A percentile compares a stretch with the other conserved stretches of the same genome.
phyloP scores from a whole-genome alignment of 2,113 vertebrate species.

The Tympanuchus pallidicinctus region DNA sequence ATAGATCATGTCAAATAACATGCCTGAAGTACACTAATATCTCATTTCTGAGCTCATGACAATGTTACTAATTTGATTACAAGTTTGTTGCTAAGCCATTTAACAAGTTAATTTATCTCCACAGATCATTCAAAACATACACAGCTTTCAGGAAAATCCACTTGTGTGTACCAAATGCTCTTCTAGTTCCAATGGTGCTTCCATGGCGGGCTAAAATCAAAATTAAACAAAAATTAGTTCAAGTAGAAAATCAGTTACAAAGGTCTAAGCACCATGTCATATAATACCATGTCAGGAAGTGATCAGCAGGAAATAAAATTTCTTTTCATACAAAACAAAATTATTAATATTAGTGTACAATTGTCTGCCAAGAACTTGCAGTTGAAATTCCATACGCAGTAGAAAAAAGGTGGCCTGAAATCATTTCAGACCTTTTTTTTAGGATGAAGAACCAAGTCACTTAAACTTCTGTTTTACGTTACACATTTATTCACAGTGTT shows the following conservation, averaged over 20 bases:
- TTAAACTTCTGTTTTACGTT: background rate
- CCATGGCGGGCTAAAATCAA: slow-evolving; percentile 1
- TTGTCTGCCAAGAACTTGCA: background rate
- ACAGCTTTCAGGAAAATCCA: slow-evolving; percentile 13
- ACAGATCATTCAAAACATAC: background rate
- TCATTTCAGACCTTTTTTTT: background rate
- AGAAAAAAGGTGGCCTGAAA: background rate
- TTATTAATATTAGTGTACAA: background rate
- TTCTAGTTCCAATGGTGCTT: background rate
- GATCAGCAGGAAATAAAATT: background rate
- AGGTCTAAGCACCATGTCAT: background rate
- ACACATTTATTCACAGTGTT: background rate
- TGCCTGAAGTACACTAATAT: background rate
- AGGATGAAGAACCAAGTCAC: rapidly evolving
- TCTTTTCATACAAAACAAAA: background rate
- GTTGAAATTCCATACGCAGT: background rate
- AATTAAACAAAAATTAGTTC: background rate
- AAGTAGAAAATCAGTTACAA: background rate
- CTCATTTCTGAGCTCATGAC: background rate
- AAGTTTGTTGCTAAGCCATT: background rate
- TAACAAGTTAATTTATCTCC: background rate
- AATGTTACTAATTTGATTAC: background rate
- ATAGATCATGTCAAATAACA: background rate
- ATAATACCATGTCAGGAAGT: background rate
- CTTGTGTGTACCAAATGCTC: background rate